Evolutionary conservation across 2,797 vertebrate species (phyloP).

Genomic region (Stomatorhinus walkeri): DNA sequence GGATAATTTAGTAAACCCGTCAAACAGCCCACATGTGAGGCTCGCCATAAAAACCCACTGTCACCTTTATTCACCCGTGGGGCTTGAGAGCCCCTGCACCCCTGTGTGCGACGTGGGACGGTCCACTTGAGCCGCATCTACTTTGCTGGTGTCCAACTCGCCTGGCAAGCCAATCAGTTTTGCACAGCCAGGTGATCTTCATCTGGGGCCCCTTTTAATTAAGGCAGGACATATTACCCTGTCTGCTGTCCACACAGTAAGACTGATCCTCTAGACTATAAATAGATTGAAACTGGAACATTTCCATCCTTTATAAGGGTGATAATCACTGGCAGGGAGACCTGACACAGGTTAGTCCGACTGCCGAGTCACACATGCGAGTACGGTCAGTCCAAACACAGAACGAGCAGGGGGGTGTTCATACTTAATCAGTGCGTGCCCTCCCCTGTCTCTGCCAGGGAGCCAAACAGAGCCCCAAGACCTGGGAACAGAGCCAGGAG

Average conservation of each 20-base stretch:
- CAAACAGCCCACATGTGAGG: background rate
- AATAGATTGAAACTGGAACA: slow-evolving; percentile 34
- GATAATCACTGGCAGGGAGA: slow-evolving; percentile 32
- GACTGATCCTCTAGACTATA: slow-evolving; percentile 28
- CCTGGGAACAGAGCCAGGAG: background rate
- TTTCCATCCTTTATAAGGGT: slow-evolving; percentile 32
- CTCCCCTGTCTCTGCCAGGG: background rate
- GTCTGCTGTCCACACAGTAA: slow-evolving; percentile 27
- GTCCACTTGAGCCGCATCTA: background rate
- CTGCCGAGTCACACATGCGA: background rate
- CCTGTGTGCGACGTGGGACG: background rate
- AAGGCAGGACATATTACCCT: slow-evolving; percentile 14
- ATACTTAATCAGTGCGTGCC: background rate
- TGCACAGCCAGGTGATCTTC: slow-evolving; percentile 31
- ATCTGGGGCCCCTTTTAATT: slow-evolving; percentile 29
- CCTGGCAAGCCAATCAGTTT: background rate
- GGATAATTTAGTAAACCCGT: background rate
- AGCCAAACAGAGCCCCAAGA: background rate
- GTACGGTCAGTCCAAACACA: background rate
- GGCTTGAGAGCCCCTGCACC: background rate
- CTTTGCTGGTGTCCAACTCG: background rate
- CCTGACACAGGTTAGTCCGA: background rate
- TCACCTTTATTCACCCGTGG: background rate
- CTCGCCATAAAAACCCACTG: background rate
- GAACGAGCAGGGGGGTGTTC: background rate